Base-by-base conservation (phyloP, 1,140 invertebrate species). In the Metaphire vulgaris region DNA sequence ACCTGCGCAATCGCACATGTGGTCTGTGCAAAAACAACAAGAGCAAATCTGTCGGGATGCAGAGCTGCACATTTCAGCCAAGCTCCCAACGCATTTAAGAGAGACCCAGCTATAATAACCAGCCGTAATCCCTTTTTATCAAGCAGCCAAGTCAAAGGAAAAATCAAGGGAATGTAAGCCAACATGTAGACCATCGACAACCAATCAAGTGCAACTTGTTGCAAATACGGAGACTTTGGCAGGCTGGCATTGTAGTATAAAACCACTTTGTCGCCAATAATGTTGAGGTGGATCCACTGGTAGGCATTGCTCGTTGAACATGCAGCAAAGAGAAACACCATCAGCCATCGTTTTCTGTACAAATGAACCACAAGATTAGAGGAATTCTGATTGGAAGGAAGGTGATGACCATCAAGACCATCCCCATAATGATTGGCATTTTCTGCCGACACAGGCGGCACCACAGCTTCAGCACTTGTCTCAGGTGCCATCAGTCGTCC, bases 121-220 rank as follows among this genome's bases (percentile, higher is more conserved):
- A 91, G 88, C 33, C 96, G 88, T 2, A 99, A 88, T 68, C 97
- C 97, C 92, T 85, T 86, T 80, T 91, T 94, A 82, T 97, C 93
- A 73, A 98, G 88, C 30, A 97, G 88, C 89, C 91, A 98, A 83
- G 93, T 96, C 2, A 92, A 96, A 1, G 97, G 97, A 82, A 99
- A 95, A 80, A 99, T 95, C 75, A 98, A 90, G 6, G 95, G 93
- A 81, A 98, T 95, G 84, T 99, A 99, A 0, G 91, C 90, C 79
- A 97, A 90, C 96, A 99, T 99, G 86, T 93, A 99, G 79, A 99
- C 91, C 91, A 99, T 93, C 21, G 95, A 96, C 34, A 95, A 95
- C 95, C 94, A 97, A 85, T 98, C n/a, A 65, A 74, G 72, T n/a
- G 72, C 32, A 41, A 74, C 72, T 30, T 76, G 26, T 67, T 71